Base-by-base conservation (phyloP, 2,797 vertebrate species). In the Falco biarmicus region DNA sequence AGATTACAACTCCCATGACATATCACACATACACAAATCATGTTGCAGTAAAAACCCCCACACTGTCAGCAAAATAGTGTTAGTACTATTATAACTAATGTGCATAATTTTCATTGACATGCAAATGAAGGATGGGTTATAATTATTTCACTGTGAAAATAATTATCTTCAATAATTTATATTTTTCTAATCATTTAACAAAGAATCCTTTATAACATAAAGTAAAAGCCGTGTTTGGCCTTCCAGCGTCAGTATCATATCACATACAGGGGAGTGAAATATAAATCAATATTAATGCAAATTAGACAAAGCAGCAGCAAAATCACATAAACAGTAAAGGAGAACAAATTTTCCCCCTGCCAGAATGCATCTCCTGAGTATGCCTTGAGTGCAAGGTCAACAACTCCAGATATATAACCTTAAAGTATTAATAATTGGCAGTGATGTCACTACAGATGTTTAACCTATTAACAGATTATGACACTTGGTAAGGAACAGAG, bases 381-480 rank as follows among this genome's bases (percentile, higher is more conserved):
- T 24, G 34, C 51, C 66, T 93, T 70, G 68, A 50, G 82, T 75
- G 54, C 66, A 96, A 97, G 68, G 78, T 92, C 86, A 93, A 53
- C 73, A 57, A 5, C 45, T 65, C 34, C n/a, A 78, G 43, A 68
- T 37, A 70, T 8, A 53, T 92, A 98, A 98, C 96, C 97, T 98
- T 97, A 97, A 97, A 97, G 90, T 90, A 94, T 94, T 79, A 96
- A 91, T 93, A 91, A 83, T 57, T 98, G 75, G 73, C 41, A 98
- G 97, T 97, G 98, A 98, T 97, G 91, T 87, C 95, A 77, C 73
- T 90, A 87, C 70, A 97, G 97, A 84, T 60, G 70, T 96, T 98
- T 98, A 95, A 97, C 94, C 68, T 92, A 87, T 79, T 97, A 97
- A 97, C 70, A 47, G 63, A 94, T 92, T 96, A 75, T 92, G 86